phyloP scores from a whole-genome alignment of 2,113 vertebrate species.

The Vidua chalybeata region DNA sequence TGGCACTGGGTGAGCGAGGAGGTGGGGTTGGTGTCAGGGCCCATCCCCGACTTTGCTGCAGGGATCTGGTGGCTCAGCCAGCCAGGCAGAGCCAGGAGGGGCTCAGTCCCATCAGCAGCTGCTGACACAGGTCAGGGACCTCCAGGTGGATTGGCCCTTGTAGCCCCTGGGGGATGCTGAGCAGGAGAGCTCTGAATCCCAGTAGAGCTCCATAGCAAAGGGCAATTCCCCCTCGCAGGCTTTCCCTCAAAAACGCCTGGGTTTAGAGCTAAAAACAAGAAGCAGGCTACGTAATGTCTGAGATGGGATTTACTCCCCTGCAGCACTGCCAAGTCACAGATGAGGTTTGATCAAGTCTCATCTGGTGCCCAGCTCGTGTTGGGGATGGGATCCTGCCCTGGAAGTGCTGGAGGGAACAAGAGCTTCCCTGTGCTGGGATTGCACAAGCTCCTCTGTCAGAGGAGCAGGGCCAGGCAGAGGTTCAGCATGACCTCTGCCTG shows the following conservation, averaged over 20 bases:
- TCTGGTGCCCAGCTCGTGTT: neutral
- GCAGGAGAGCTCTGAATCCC: neutral
- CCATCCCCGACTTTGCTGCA: neutral
- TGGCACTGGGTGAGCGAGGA: neutral
- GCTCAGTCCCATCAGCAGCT: neutral
- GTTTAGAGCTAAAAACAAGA: neutral
- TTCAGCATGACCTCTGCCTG: slow-evolving; percentile 50
- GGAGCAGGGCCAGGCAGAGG: slow-evolving; percentile 22
- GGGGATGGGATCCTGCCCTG: neutral
- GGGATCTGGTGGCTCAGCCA: neutral
- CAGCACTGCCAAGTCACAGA: neutral
- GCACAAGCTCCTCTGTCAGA: neutral
- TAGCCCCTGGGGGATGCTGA: neutral
- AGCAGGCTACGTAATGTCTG: rapidly evolving
- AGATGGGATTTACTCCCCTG: neutral
- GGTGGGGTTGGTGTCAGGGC: neutral
- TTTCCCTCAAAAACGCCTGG: neutral
- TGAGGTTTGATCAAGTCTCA: neutral
- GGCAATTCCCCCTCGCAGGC: neutral
- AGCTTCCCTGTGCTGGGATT: slow-evolving; percentile 15
- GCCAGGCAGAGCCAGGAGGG: neutral
- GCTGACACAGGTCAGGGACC: neutral
- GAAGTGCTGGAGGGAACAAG: neutral
- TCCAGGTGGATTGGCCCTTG: neutral
- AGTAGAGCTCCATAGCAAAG: neutral